phyloP scores from a whole-genome alignment of 2,888 invertebrate genomes.

The Ichneumoninae sp. region DNA sequence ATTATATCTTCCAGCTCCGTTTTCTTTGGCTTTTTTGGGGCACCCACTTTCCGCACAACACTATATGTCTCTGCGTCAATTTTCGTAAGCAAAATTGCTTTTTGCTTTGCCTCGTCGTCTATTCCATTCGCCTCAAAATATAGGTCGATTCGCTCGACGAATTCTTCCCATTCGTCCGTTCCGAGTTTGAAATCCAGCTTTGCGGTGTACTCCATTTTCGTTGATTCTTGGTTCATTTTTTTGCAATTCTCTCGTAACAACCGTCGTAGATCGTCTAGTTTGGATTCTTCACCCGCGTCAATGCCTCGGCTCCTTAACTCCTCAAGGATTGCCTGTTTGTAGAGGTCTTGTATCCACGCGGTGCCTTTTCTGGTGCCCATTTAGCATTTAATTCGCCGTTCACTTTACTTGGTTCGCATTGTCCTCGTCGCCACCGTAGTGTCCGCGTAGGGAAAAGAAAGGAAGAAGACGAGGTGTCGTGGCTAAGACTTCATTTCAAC shows the following conservation, averaged over 20 bases:
- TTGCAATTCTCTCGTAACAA: constrained; percentile 12
- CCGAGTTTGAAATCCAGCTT: constrained; percentile 56
- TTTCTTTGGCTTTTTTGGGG: constrained; percentile 29
- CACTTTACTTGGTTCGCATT: neutral
- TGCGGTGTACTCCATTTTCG: constrained; percentile 25
- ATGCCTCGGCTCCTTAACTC: constrained; percentile 25
- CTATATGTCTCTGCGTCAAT: constrained; percentile 57
- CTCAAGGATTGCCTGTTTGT: constrained; percentile 16
- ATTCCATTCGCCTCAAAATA: constrained; percentile 53
- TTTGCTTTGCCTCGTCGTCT: constrained; percentile 40
- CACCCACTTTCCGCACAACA: constrained; percentile 43
- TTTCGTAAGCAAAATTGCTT: constrained; percentile 57
- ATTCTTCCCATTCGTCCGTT: constrained; percentile 56
- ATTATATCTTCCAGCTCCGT: constrained; percentile 13
- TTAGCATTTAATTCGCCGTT: too few relatives aligned
- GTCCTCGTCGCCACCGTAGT: constrained; percentile 11
- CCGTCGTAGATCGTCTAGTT: constrained; percentile 30
- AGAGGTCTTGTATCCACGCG: constrained; percentile 23
- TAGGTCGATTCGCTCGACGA: constrained; percentile 54
- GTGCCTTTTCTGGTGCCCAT: constrained; percentile 10
- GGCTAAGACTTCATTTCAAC: neutral
- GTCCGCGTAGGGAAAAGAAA: neutral
- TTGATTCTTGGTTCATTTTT: neutral
- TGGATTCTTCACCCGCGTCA: neutral
- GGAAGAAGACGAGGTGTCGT: neutral